Conservation (phyloP, 1,140 invertebrate species). For the Paraescarpia echinospica region DNA sequence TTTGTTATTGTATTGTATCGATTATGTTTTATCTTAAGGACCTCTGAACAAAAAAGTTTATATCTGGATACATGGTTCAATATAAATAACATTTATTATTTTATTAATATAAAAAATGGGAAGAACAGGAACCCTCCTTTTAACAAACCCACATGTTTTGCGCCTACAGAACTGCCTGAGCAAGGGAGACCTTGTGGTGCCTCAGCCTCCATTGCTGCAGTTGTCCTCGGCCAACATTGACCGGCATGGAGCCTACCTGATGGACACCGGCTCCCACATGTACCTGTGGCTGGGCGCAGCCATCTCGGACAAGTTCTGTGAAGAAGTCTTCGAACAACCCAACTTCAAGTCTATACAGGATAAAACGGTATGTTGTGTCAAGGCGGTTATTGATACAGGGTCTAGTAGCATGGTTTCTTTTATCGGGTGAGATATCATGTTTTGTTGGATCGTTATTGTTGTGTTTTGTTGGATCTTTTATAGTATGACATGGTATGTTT, state of each 20-base stretch:
- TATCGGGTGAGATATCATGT: too few relatives aligned
- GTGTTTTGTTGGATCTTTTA: too few relatives aligned
- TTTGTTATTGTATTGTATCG: too few relatives aligned
- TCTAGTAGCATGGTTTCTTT: too few relatives aligned
- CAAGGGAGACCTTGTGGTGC: constrained; percentile 47
- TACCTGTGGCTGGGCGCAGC: constrained; percentile 84
- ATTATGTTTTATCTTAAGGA: too few relatives aligned
- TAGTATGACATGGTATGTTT: too few relatives aligned
- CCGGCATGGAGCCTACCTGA: constrained; percentile 84
- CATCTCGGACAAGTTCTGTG: constrained; percentile 75
- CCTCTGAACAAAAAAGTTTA: too few relatives aligned
- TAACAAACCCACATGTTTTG: neutral
- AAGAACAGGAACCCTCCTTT: too few relatives aligned
- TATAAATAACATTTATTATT: too few relatives aligned
- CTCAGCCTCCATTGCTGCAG: constrained; percentile 63
- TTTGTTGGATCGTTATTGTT: too few relatives aligned
- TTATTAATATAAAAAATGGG: too few relatives aligned
- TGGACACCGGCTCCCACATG: constrained; percentile 84
- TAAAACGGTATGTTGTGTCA: constrained; percentile 63
- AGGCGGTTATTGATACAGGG: constrained; percentile 20
- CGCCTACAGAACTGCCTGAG: constrained; percentile 45
- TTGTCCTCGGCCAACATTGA: constrained; percentile 75
- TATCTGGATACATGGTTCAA: too few relatives aligned
- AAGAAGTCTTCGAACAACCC: constrained; percentile 70
- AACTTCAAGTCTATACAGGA: constrained; percentile 68